Base-by-base conservation (phyloP, 1,140 invertebrate species). In the Trichonephila clavata region DNA sequence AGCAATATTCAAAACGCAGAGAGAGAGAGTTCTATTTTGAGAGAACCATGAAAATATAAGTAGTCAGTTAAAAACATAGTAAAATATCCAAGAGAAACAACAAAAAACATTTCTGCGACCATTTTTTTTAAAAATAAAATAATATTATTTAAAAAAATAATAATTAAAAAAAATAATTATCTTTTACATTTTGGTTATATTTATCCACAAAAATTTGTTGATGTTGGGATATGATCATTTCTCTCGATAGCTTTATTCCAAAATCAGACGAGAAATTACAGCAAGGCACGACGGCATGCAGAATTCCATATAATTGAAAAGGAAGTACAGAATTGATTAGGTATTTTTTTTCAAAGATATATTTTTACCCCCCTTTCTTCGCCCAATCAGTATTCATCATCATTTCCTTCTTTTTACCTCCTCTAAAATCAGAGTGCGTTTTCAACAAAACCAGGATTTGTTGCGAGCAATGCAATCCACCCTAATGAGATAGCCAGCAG, bases 371-470 rank as follows among this genome's bases (percentile, higher is more conserved):
- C 27, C 18, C 27, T 32, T 77, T 77, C 14, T 32, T 77, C 65
- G 27, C 71, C 71, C 71, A 77, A 77, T 77, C 71, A 77, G 71
- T 77, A 77, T 16, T 77, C 71, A 32, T 32, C 27, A 8, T 32
- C 71, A 7, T 32, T 32, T 77, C n/a, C 20, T 71, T 71, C 27
- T 71, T 77, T 39, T 39, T 13, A 32, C 27, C 27, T 77, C 27
- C 71, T 77, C 71, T 77, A 87, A 87, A 87, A 87, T 87, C 86
- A 87, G 32, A 61, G 86, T 63, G 59, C 32, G 86, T 87, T 87
- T 87, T 63, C 61, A 87, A 27, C 39, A 87, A 87, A 89, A 63
- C 57, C 87, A 89, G 65, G 65, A 89, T 27, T 77, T 77, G 68
- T 71, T 71, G 65, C 61, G 21, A 57, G 63, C 87, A 89, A 57